These are phyloP conservation scores for Ceratitis capitata DNA, from an alignment of 1,140 invertebrate genomes.

Conservation along the genomic window DNA sequence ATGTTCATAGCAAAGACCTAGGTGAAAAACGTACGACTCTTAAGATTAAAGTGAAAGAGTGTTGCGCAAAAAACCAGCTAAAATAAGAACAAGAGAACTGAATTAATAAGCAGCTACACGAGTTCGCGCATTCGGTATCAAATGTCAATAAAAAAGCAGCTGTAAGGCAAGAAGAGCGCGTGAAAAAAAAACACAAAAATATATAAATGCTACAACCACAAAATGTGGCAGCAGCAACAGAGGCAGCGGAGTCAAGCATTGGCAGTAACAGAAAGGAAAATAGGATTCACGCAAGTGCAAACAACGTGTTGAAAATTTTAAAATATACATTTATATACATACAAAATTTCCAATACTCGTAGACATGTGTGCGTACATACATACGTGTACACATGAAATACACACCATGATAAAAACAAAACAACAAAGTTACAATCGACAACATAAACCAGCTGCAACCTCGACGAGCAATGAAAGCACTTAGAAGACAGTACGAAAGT, in stretches of 20 bases:
- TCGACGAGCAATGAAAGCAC: background rate
- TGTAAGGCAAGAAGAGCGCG: background rate
- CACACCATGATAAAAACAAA: background rate
- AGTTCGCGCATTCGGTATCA: background rate
- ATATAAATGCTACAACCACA: background rate
- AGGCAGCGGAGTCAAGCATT: background rate
- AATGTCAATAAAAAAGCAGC: slow-evolving; percentile 6
- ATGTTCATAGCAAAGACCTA: too few relatives aligned
- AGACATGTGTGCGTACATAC: too few relatives aligned
- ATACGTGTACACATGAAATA: too few relatives aligned
- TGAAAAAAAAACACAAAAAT: background rate
- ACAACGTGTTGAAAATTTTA: slow-evolving; percentile 17
- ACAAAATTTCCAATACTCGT: too few relatives aligned
- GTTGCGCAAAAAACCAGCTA: background rate
- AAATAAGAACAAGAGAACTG: background rate
- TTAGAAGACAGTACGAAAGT: too few relatives aligned
- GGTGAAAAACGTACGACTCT: too few relatives aligned
- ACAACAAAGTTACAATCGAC: background rate
- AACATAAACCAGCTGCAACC: background rate
- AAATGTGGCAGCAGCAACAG: background rate
- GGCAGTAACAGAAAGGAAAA: background rate
- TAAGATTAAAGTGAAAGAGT: background rate
- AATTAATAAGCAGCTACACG: background rate
- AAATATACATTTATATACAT: too few relatives aligned
- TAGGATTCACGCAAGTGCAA: background rate